A percentile compares a stretch with the other conserved stretches of the same genome.
These are phyloP conservation scores for human DNA, from an alignment of 2,113 vertebrate genomes.

Conservation along the genomic window DNA sequence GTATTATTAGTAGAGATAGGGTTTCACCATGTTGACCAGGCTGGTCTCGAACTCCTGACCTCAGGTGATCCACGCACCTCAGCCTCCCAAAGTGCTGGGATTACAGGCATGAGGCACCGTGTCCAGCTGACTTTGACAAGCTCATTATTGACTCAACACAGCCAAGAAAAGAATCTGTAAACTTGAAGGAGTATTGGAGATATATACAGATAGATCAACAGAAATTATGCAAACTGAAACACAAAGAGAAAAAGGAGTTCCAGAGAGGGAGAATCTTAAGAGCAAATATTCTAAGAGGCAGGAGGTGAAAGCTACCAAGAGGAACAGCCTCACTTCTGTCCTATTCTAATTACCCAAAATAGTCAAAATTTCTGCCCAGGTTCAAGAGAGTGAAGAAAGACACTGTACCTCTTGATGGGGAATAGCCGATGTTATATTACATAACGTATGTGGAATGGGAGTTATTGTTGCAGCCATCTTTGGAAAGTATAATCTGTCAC, in stretches of 20 bases:
- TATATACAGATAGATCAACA: not conserved
- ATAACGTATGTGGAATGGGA: not conserved
- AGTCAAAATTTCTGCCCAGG: not conserved
- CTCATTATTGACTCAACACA: not conserved
- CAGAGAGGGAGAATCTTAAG: not conserved
- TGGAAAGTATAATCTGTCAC: not conserved
- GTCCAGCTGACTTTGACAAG: not conserved
- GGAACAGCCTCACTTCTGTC: not conserved
- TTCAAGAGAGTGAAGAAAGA: not conserved
- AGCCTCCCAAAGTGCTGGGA: too few species aligned
- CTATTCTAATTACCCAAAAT: not conserved
- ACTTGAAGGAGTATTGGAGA: not conserved
- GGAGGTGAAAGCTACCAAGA: not conserved
- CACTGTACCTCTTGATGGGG: not conserved
- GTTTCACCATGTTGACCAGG: too few species aligned
- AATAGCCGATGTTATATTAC: rapidly evolving
- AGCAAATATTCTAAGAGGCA: not conserved
- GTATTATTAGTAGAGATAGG: too few species aligned
- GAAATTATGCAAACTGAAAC: not conserved
- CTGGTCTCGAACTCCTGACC: too few species aligned
- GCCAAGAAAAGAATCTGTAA: not conserved
- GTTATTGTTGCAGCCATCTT: not conserved
- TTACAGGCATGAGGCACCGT: too few species aligned
- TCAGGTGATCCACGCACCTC: too few species aligned
- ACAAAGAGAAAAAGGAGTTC: not conserved